These are phyloP conservation scores for Neoascia interrupta DNA, from an alignment of 2,888 invertebrate species.

Conservation along the genomic window DNA sequence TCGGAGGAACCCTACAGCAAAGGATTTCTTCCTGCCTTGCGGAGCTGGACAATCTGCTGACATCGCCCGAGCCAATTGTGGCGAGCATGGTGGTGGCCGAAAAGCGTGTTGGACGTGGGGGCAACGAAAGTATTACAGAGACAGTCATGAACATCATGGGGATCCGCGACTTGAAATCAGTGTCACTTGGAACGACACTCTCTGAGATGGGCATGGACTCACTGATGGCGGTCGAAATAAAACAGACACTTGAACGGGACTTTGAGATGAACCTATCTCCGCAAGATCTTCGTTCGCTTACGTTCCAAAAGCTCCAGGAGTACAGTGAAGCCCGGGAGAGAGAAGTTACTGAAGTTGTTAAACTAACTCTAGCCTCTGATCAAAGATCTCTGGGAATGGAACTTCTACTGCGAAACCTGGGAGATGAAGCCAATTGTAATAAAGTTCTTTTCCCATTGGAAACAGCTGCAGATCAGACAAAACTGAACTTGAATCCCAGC, in stretches of 20 bases:
- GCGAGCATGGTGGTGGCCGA: constrained; percentile 93
- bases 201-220: constrained; percentile 98
- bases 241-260: constrained; percentile 93
- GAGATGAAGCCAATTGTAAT: constrained; percentile 82
- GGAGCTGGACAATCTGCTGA: constrained; percentile 87
- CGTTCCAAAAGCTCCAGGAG: constrained; percentile 82
- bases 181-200: constrained; percentile 86
- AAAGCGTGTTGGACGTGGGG: constrained; percentile 84
- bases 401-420: constrained; percentile 83
- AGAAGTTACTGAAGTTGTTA: constrained; percentile 74
- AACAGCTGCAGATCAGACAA: constrained; percentile 75
- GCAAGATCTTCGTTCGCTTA: constrained; percentile 90
- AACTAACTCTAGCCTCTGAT: constrained; percentile 76
- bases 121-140: constrained; percentile 85
- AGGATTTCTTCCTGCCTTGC: constrained; percentile 90
- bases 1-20: constrained; percentile 92
- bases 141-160: constrained; percentile 86
- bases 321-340: constrained; percentile 73
- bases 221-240: constrained; percentile 97
- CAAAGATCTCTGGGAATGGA: constrained; percentile 80
- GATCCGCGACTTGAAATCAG: constrained; percentile 85
- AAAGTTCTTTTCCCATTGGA: constrained; percentile 82
- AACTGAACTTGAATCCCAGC: constrained; percentile 71
- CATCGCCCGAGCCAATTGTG: constrained; percentile 85
- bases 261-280: constrained; percentile 92